phyloP scores from a whole-genome alignment of 2,888 invertebrate species.

The Drosophila tanythrix region DNA sequence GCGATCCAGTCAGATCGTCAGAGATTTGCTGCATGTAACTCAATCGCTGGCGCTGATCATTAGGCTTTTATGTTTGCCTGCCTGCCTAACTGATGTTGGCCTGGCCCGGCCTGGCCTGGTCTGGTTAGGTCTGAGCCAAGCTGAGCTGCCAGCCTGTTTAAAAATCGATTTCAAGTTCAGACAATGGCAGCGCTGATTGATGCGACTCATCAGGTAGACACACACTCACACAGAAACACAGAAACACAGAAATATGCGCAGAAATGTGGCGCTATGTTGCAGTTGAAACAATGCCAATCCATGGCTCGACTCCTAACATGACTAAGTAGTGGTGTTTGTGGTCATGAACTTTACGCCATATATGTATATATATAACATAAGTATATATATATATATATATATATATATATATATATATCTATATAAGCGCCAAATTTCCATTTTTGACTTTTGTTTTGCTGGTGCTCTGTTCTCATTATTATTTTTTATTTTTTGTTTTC shows the following conservation, averaged over 20 bases:
- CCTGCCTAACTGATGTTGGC: constrained; percentile 30
- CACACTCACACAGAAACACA: neutral
- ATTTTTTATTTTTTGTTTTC: constrained; percentile 7
- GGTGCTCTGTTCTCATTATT: neutral
- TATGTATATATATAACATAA: neutral
- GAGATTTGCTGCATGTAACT: constrained; percentile 77
- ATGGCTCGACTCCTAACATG: constrained; percentile 35
- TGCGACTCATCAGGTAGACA: constrained; percentile 65
- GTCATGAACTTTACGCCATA: constrained; percentile 58
- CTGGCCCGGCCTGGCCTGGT: constrained; percentile 1
- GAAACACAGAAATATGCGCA: constrained; percentile 7
- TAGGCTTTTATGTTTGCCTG: constrained; percentile 73
- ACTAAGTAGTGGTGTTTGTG: constrained; percentile 61
- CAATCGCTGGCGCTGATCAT: constrained; percentile 79
- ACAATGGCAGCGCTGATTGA: constrained; percentile 73
- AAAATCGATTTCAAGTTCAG: constrained; percentile 78
- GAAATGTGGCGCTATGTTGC: constrained; percentile 54
- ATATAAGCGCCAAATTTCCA: constrained; percentile 36
- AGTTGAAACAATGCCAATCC: constrained; percentile 64
- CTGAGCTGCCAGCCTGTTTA: constrained; percentile 54
- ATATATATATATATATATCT: neutral
- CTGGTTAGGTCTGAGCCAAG: constrained; percentile 8
- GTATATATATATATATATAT: neutral
- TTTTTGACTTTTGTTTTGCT: constrained; percentile 38
- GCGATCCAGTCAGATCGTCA: constrained; percentile 50